Conservation (phyloP, 2,113 vertebrate genomes). For the Vidua macroura region DNA sequence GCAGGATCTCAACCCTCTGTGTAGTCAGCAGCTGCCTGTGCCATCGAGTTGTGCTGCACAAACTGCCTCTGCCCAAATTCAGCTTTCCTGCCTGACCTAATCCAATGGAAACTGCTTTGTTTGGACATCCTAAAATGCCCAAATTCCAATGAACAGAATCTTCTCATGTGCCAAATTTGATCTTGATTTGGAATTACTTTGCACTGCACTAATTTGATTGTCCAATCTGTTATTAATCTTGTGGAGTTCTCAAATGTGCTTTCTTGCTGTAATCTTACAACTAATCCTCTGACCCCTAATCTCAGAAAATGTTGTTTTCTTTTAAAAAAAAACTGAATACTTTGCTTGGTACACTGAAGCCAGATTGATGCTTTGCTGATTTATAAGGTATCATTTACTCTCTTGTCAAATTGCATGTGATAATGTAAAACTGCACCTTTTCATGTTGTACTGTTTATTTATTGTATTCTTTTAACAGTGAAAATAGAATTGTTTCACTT, state of each 20-base stretch:
- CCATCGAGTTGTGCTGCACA: conserved; percentile 46
- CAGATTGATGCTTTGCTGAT: conserved; percentile 68
- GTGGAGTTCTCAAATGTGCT: conserved; percentile 73
- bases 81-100: conserved; percentile 22
- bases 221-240: conserved; percentile 81
- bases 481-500: neutral
- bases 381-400: conserved; percentile 27
- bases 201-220: conserved; percentile 80
- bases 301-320: conserved; percentile 63
- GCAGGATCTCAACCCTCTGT: neutral
- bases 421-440: neutral
- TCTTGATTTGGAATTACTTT: conserved; percentile 69
- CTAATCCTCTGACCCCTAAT: conserved; percentile 85
- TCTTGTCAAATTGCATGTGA: neutral
- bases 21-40: conserved; percentile 55
- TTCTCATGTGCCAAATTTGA: conserved; percentile 48
- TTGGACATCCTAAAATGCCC: conserved; percentile 29
- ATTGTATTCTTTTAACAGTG: neutral
- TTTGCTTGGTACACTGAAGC: conserved; percentile 65
- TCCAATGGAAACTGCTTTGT: conserved; percentile 21
- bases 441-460: neutral
- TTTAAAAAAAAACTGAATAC: neutral
- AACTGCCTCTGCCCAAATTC: conserved; percentile 51
- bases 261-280: conserved; percentile 99
- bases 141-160: conserved; percentile 53